These are phyloP conservation scores for Oncorhynchus mykiss DNA, from an alignment of 2,113 vertebrate species.

Conservation along the genomic window DNA sequence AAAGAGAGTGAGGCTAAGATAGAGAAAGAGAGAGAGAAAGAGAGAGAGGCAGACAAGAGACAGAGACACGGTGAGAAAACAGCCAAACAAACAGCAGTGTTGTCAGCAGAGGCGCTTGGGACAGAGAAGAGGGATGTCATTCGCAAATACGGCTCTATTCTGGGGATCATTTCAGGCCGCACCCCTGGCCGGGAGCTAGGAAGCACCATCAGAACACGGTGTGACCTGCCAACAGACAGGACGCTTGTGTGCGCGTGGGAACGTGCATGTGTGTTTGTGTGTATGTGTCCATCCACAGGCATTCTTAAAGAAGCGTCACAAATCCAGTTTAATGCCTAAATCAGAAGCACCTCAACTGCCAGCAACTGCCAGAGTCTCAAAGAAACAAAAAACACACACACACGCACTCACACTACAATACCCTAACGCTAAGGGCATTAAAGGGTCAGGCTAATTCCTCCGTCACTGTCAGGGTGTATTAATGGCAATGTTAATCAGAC, in stretches of 20 bases:
- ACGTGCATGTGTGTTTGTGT: not conserved
- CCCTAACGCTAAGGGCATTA: not conserved
- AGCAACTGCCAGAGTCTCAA: too few relatives aligned
- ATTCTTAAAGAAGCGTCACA: not conserved
- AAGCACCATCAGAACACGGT: not conserved
- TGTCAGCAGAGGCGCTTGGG: too few relatives aligned
- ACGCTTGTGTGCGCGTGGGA: not conserved
- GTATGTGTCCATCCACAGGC: too few relatives aligned
- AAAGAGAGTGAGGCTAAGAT: not conserved
- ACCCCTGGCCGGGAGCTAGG: not conserved
- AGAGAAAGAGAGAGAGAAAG: not conserved
- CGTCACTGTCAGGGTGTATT: not conserved
- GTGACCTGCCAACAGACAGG: not conserved
- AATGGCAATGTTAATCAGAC: constrained; percentile 1
- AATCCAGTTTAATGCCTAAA: constrained; percentile 16
- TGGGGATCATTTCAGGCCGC: too few relatives aligned
- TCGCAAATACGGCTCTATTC: too few relatives aligned
- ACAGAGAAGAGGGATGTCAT: not conserved
- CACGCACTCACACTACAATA: not conserved
- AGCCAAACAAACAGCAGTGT: too few relatives aligned
- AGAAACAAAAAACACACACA: not conserved
- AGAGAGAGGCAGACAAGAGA: not conserved
- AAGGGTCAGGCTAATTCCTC: not conserved
- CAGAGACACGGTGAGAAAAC: not conserved
- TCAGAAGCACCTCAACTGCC: not conserved